Evolutionary conservation across 2,888 invertebrate species (phyloP).

Genomic region (Plagodis dolabraria): DNA sequence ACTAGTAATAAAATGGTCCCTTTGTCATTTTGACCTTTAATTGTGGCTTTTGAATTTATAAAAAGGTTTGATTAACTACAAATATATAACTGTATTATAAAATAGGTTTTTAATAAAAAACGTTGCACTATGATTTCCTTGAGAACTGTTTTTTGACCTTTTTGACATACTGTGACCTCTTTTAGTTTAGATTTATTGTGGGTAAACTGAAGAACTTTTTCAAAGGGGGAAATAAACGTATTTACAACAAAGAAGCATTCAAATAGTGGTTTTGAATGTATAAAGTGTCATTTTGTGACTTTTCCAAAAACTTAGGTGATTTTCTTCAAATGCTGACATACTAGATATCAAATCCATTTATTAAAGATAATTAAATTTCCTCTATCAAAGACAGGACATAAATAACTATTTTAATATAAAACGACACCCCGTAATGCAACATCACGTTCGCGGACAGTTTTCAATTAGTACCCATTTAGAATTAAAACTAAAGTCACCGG

Average conservation of each 20-base stretch:
- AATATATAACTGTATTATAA: background rate
- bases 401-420: constrained; percentile 45
- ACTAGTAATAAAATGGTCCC: constrained; percentile 24
- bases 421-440: constrained; percentile 45
- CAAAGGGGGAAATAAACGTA: too few relatives aligned
- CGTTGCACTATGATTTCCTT: constrained; percentile 7
- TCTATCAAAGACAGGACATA: constrained; percentile 15
- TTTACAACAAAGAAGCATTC: too few relatives aligned
- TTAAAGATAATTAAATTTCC: constrained; percentile 14
- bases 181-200: background rate
- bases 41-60: constrained; percentile 4
- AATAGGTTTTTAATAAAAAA: background rate
- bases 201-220: background rate
- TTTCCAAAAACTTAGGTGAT: too few relatives aligned
- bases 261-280: too few relatives aligned
- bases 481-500: constrained; percentile 80
- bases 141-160: constrained; percentile 13
- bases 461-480: constrained; percentile 82
- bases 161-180: constrained; percentile 2
- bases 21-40: constrained; percentile 42
- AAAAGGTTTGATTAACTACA: constrained; percentile 19
- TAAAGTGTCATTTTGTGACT: too few relatives aligned
- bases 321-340: background rate
- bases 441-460: constrained; percentile 67
- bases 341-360: too few relatives aligned